phyloP scores from a whole-genome alignment of 1,140 invertebrate genomes.

The Zaprionus tsacasi region DNA sequence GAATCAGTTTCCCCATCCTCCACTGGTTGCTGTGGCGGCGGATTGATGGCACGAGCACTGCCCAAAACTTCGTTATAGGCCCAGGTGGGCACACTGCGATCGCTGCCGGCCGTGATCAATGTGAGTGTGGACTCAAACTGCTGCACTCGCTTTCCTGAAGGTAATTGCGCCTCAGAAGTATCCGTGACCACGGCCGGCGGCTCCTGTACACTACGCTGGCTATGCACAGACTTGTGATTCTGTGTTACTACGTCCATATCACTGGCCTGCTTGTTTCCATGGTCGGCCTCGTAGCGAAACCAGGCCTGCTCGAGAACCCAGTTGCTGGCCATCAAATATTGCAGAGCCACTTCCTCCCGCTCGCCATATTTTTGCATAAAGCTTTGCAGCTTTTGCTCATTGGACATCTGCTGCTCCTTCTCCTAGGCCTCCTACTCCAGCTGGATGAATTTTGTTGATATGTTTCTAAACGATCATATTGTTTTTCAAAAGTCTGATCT shows the following conservation, averaged over 20 bases:
- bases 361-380: conserved; percentile 68
- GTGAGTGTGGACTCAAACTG: conserved; percentile 60
- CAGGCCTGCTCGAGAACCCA: conserved; percentile 61
- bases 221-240: conserved; percentile 20
- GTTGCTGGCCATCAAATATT: conserved; percentile 53
- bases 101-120: conserved; percentile 58
- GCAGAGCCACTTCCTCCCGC: conserved; percentile 52
- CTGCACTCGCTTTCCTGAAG: conserved; percentile 30
- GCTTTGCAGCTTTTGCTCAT: conserved; percentile 67
- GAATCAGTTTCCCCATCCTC: conserved; percentile 52
- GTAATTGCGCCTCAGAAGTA: conserved; percentile 14
- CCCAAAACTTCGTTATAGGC: conserved; percentile 53
- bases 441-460: conserved; percentile 24
- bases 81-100: conserved; percentile 61
- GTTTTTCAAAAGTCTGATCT: neutral
- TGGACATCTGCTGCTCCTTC: conserved; percentile 60
- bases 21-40: conserved; percentile 17
- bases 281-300: conserved; percentile 45
- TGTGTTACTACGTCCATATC: neutral
- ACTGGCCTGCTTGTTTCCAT: conserved; percentile 7
- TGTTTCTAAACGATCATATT: conserved; percentile 27
- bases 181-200: conserved; percentile 19
- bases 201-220: conserved; percentile 36
- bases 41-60: conserved; percentile 65
- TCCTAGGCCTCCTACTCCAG: conserved; percentile 17